Evolutionary conservation across 2,113 vertebrate genomes (phyloP).

Genomic region (Cinclus mexicanus): DNA sequence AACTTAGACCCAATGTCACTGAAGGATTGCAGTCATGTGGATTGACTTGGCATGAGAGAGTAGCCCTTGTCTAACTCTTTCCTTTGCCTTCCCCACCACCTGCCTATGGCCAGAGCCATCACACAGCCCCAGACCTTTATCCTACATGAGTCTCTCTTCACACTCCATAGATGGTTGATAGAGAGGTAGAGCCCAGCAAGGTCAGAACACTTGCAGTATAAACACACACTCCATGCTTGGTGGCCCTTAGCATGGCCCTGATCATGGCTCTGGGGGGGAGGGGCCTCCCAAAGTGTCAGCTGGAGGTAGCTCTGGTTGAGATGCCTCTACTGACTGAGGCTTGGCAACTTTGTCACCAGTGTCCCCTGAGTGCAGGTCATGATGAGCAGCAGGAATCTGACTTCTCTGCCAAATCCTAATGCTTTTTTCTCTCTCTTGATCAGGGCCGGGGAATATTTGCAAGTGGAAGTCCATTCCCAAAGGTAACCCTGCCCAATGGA

Average conservation of each 20-base stretch:
- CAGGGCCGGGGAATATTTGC: constrained; percentile 95
- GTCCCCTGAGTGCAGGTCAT: not conserved
- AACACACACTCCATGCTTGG: not conserved
- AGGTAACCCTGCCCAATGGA: constrained; percentile 87
- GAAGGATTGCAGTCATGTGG: not conserved
- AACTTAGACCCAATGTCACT: not conserved
- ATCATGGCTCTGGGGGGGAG: not conserved
- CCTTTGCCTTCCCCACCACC: not conserved
- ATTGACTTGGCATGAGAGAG: not conserved
- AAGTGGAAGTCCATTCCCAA: constrained; percentile 92
- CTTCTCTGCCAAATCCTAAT: not conserved
- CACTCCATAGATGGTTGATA: not conserved
- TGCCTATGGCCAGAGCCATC: not conserved
- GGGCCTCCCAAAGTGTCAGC: not conserved
- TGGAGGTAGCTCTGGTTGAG: not conserved
- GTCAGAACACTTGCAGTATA: not conserved
- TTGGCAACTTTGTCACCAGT: not conserved
- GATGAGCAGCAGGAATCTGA: not conserved
- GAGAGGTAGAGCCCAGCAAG: not conserved
- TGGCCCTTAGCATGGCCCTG: not conserved
- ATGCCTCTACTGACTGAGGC: not conserved
- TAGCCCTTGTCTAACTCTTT: not conserved
- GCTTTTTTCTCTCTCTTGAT: constrained; percentile 22
- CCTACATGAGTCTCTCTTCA: not conserved
- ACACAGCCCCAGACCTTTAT: not conserved